phyloP scores from a whole-genome alignment of 2,113 vertebrate genomes.

The Pterocles orientalis region DNA sequence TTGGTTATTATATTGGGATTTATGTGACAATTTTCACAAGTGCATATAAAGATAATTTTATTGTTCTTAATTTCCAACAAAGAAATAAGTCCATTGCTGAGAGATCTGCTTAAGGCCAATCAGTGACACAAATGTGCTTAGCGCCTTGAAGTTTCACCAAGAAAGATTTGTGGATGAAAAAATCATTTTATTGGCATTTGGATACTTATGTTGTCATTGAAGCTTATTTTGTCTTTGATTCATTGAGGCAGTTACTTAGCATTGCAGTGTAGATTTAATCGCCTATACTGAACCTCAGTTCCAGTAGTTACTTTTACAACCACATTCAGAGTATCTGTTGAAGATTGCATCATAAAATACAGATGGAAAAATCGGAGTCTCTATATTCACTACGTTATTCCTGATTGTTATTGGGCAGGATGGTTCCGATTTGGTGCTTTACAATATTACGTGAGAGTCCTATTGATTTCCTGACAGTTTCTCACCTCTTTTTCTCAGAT shows the following conservation, averaged over 20 bases:
- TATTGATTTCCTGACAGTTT: background rate
- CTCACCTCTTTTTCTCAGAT: background rate
- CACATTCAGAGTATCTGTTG: background rate
- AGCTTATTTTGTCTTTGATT: background rate
- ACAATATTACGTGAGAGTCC: background rate
- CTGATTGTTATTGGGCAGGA: background rate
- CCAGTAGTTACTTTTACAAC: background rate
- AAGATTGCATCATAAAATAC: background rate
- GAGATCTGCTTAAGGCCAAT: background rate
- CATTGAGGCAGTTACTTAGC: background rate
- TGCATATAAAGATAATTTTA: background rate
- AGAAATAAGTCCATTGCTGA: background rate
- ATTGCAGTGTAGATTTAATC: background rate
- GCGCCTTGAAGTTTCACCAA: background rate
- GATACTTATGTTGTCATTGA: background rate
- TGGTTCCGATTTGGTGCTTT: background rate
- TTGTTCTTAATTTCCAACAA: background rate
- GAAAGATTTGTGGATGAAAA: background rate
- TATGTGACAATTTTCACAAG: background rate
- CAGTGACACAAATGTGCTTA: background rate
- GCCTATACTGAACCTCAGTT: background rate
- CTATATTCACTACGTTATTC: background rate
- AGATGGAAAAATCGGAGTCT: constrained; percentile 16
- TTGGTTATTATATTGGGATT: background rate
- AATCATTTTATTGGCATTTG: background rate